Base-by-base conservation (phyloP, 2,888 invertebrate species). In the Pseudococcus jackbeardsleyi region DNA sequence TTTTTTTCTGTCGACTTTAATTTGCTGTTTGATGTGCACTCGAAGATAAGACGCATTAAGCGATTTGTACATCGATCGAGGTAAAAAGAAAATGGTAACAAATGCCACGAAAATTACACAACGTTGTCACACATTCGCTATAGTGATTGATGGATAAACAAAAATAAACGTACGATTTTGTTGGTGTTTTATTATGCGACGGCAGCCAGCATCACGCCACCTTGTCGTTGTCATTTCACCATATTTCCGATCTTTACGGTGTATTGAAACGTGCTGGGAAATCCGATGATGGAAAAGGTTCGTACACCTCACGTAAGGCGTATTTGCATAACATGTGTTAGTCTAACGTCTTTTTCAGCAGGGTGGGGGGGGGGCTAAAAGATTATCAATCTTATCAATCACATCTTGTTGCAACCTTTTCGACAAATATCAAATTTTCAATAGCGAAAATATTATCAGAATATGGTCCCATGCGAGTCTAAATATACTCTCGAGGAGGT, bases 321-420 rank as follows among this genome's bases (percentile, higher is more conserved):
- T 22, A 33, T 68, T 68, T 68, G 68, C 68, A 68, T 68, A 68
- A 68, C 68, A 68, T 68, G 68, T 68, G 68, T 68, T 68, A 59
- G 50, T 50, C 3, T 7, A 46, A 46, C 46, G 46, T 50, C 15
- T 50, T 50, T 50, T 50, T 50, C 50, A 50, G n/a, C n/a, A n/a
- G n/a, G n/a, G n/a, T n/a, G 11, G 50, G 3, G 15, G 7, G 7
- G 50, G 50, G 59, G 19, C 59, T 5, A 59, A 59, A 59, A 8
- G n/a, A 59, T 59, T 59, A 59, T 59, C 59, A 59, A 59, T 59
- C 19, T 59, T 59, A 59, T 59, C 59, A 59, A 59, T 59, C 59
- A n/a, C 59, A 59, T 59, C 19, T 5, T 19, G 19, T 59, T 19
- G 59, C n/a, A 59, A 59, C n/a, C 19, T 59, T 59, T 59, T 59